Evolutionary conservation across 2,888 invertebrate genomes (phyloP).

Genomic region (Penaeus monodon): DNA sequence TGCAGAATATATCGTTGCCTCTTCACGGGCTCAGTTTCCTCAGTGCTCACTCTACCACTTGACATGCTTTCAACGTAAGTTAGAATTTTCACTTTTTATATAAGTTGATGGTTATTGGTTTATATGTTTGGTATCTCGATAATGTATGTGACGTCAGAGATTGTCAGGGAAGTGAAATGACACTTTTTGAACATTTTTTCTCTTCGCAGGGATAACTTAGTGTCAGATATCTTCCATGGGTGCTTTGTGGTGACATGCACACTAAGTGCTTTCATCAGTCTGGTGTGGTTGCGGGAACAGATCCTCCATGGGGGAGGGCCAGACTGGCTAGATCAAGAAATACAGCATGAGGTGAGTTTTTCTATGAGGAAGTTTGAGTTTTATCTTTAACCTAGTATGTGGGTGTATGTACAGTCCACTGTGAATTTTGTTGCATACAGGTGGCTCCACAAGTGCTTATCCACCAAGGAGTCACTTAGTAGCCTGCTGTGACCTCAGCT

Average conservation of each 20-base stretch:
- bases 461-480: no score
- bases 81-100: not conserved
- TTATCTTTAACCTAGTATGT: no score
- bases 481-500: no score
- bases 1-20: constrained; percentile 94
- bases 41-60: constrained; percentile 83
- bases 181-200: not conserved
- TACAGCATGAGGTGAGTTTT: constrained; percentile 65
- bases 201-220: constrained; percentile 80
- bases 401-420: no score
- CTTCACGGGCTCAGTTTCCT: constrained; percentile 89
- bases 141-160: no score
- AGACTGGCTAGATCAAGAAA: constrained; percentile 90
- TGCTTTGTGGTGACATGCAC: constrained; percentile 97
- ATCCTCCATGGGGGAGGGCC: constrained; percentile 97
- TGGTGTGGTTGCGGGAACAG: constrained; percentile 98
- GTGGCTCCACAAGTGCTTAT: no score
- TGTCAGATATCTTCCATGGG: constrained; percentile 94
- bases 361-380: not conserved
- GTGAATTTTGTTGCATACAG: no score
- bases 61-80: constrained; percentile 87
- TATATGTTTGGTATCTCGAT: no score
- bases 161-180: not conserved
- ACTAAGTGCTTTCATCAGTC: constrained; percentile 92
- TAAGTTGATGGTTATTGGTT: no score